Evolutionary conservation across 2,888 invertebrate genomes (phyloP).

Genomic region (Anodontia alba): DNA sequence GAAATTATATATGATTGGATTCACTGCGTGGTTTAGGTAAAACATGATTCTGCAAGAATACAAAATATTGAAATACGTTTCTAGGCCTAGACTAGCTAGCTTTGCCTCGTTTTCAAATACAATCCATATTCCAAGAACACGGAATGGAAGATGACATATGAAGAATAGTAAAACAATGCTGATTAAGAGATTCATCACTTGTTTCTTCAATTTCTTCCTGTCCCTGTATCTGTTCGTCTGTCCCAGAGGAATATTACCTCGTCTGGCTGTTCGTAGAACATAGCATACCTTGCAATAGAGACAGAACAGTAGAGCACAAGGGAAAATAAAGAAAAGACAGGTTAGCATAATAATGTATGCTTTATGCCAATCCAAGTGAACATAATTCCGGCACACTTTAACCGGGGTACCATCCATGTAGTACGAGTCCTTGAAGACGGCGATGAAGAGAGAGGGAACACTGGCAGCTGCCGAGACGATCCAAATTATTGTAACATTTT

Average conservation of each 20-base stretch:
- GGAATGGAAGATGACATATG: constrained; percentile 50
- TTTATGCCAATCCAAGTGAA: constrained; percentile 49
- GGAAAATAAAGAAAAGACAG: constrained; percentile 52
- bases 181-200: constrained; percentile 52
- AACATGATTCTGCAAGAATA: constrained; percentile 56
- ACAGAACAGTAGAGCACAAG: constrained; percentile 49
- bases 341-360: constrained; percentile 47
- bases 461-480: constrained; percentile 78
- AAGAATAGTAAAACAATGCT: constrained; percentile 56
- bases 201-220: constrained; percentile 21
- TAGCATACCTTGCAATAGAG: constrained; percentile 53
- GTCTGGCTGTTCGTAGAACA: constrained; percentile 12
- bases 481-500: constrained; percentile 60
- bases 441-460: constrained; percentile 83
- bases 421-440: constrained; percentile 49
- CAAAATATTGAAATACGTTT: constrained; percentile 45
- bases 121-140: constrained; percentile 54
- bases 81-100: constrained; percentile 45
- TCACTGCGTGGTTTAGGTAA: constrained; percentile 76
- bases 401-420: constrained; percentile 68
- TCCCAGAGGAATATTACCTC: background rate
- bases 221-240: constrained; percentile 2
- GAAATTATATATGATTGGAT: constrained; percentile 62
- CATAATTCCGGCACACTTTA: constrained; percentile 63
- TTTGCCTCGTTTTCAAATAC: constrained; percentile 30